phyloP scores from a whole-genome alignment of 1,140 invertebrate genomes.

The Nephila pilipes region DNA sequence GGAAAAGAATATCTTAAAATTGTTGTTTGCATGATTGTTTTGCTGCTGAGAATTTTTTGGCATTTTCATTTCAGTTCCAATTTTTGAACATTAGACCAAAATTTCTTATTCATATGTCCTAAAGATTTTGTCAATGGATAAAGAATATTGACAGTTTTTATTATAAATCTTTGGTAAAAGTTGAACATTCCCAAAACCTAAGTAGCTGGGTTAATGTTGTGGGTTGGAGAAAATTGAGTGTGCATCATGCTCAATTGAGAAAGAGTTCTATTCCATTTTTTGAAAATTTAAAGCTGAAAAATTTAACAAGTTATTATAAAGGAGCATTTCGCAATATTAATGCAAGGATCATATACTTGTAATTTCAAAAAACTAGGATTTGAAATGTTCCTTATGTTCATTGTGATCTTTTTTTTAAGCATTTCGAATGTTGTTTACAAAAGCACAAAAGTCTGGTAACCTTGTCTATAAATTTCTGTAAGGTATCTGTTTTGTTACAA shows the following conservation, averaged over 20 bases:
- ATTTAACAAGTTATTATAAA: slow-evolving; percentile 33
- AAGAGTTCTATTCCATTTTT: slow-evolving; percentile 56
- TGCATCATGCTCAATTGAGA: slow-evolving; percentile 41
- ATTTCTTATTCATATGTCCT: slow-evolving; percentile 11
- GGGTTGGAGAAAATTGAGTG: slow-evolving; percentile 78
- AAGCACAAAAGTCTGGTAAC: slow-evolving; percentile 78
- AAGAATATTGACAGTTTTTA: slow-evolving; percentile 46
- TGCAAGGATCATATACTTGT: slow-evolving; percentile 76
- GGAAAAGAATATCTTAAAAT: background rate
- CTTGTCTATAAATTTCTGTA: slow-evolving; percentile 42
- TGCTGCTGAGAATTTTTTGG: too few species aligned
- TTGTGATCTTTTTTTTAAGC: slow-evolving; percentile 78
- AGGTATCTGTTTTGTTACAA: slow-evolving; percentile 68
- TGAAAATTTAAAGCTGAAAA: slow-evolving; percentile 64
- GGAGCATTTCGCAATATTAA: slow-evolving; percentile 78
- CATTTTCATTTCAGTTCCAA: background rate
- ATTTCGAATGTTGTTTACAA: slow-evolving; percentile 82
- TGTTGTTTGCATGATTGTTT: background rate
- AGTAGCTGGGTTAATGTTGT: slow-evolving; percentile 79
- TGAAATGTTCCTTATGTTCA: too few species aligned
- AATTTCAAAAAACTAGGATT: slow-evolving; percentile 76
- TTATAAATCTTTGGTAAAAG: slow-evolving; percentile 79
- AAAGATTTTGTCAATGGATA: background rate
- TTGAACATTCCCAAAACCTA: slow-evolving; percentile 80
- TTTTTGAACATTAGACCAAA: background rate